These are phyloP conservation scores for Ptilodon capucinus DNA, from an alignment of 2,888 invertebrate species.

Conservation along the genomic window DNA sequence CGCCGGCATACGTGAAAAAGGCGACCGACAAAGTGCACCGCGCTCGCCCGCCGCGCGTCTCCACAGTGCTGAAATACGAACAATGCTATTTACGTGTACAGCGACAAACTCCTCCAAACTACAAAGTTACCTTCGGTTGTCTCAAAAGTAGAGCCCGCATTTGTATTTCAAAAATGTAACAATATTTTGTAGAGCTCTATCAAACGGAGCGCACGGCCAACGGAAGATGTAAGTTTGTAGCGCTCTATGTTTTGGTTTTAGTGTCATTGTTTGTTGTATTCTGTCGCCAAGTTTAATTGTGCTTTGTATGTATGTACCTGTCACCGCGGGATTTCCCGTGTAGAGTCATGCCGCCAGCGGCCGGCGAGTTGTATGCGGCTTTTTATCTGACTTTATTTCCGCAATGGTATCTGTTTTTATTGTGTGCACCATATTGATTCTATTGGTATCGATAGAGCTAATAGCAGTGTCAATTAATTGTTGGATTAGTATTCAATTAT, in stretches of 20 bases:
- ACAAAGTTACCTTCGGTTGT: no score
- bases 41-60: conserved; percentile 57
- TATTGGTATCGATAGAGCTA: background rate
- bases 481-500: background rate
- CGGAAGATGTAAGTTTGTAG: background rate
- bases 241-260: conserved; percentile 61
- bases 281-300: conserved; percentile 62
- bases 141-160: background rate
- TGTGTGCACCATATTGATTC: background rate
- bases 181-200: background rate
- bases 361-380: conserved; percentile 9
- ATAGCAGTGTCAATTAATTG: background rate
- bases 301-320: conserved; percentile 49
- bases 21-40: conserved; percentile 61
- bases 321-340: conserved; percentile 30
- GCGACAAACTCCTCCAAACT: background rate
- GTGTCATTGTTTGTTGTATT: conserved; percentile 62
- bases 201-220: background rate
- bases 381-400: conserved; percentile 10
- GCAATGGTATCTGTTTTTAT: conserved; percentile 10
- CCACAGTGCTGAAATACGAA: conserved; percentile 75
- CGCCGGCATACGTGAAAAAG: conserved; percentile 33
- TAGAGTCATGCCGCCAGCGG: conserved; percentile 17
- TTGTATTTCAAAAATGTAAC: background rate
- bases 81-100: conserved; percentile 54